Evolutionary conservation across 1,140 invertebrate species (phyloP).

Genomic region (Melanaphis sacchari): DNA sequence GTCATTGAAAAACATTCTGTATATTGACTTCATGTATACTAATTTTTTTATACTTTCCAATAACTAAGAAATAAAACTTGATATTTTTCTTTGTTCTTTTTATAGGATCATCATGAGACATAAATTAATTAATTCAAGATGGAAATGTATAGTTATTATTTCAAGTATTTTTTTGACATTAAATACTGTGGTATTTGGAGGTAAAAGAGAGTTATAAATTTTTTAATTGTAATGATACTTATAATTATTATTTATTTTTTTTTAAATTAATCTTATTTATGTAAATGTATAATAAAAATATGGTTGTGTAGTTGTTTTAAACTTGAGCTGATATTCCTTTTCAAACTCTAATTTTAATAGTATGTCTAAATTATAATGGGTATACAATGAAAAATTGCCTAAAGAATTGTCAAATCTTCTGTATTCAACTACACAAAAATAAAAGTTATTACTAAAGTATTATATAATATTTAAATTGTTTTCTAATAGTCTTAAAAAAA

Average conservation of each 20-base stretch:
- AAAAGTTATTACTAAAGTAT: too few species aligned
- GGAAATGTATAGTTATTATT: conserved; percentile 1
- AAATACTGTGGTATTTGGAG: conserved; percentile 28
- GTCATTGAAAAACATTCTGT: too few species aligned
- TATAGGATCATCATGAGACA: conserved; percentile 19
- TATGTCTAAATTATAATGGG: neutral
- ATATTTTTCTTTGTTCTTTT: neutral
- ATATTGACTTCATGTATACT: neutral
- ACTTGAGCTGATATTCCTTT: neutral
- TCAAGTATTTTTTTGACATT: conserved; percentile 16
- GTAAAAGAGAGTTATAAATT: neutral
- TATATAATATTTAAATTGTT: too few species aligned
- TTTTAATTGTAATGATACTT: too few species aligned
- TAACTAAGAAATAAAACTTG: neutral
- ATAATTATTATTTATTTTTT: neutral
- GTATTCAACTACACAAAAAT: neutral
- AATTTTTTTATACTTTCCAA: neutral
- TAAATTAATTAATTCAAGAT: conserved; percentile 21
- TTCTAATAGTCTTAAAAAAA: too few species aligned
- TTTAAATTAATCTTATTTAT: too few species aligned
- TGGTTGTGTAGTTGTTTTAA: neutral
- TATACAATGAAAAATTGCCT: neutral
- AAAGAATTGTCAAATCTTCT: neutral
- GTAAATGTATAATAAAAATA: neutral
- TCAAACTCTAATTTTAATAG: neutral